Evolutionary conservation across 2,888 invertebrate genomes (phyloP).

Genomic region (Therioaphis trifolii): DNA sequence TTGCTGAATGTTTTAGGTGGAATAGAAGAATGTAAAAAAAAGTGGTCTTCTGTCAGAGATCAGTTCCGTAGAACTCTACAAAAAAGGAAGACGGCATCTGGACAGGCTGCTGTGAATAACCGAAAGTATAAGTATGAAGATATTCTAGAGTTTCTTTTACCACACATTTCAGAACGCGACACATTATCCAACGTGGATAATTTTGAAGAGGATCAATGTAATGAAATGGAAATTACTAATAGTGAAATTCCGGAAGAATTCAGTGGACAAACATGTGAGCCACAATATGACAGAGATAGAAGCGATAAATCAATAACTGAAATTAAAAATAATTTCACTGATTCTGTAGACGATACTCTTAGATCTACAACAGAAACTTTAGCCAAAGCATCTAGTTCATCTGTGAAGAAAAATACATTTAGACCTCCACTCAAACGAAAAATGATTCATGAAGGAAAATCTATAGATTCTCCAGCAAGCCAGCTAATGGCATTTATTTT

Average conservation of each 20-base stretch:
- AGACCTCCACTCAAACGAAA: conserved; percentile 16
- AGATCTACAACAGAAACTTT: conserved; percentile 16
- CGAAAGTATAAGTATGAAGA: conserved; percentile 27
- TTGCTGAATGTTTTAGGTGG: conserved; percentile 31
- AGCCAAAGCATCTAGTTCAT: background rate
- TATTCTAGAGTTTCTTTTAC: conserved; percentile 24
- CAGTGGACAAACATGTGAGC: conserved; percentile 20
- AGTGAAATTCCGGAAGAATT: background rate
- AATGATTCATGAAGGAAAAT: background rate
- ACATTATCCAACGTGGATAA: background rate
- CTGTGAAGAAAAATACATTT: conserved; percentile 19
- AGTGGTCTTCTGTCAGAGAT: conserved; percentile 18
- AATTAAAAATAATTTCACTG: background rate
- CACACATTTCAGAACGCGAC: conserved; percentile 24
- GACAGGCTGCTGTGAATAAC: conserved; percentile 4
- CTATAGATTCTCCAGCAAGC: conserved; percentile 19
- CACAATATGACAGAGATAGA: background rate
- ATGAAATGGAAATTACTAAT: background rate
- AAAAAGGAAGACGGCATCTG: conserved; percentile 32
- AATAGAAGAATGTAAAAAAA: conserved; percentile 30
- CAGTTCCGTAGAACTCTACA: conserved; percentile 31
- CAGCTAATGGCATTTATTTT: conserved; percentile 23
- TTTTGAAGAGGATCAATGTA: background rate
- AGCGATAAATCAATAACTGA: background rate
- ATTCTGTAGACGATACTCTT: background rate